Conservation (phyloP, 2,113 vertebrate genomes). For the Eudyptes chrysolophus region DNA sequence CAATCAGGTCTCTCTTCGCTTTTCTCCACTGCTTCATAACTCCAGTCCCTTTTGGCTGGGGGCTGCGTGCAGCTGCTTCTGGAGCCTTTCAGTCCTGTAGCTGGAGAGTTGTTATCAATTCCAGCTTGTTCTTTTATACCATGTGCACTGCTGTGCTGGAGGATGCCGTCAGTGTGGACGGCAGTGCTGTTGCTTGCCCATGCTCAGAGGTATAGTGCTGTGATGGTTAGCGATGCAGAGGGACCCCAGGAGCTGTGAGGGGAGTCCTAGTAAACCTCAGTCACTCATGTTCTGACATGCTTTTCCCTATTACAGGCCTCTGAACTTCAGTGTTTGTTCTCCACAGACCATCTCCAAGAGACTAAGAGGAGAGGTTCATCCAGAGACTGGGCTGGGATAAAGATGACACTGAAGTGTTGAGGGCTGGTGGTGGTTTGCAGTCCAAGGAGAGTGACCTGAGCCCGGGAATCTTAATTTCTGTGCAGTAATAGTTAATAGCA, state of each 20-base stretch:
- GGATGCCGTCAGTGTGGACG: neutral
- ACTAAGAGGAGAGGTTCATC: neutral
- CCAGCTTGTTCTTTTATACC: neutral
- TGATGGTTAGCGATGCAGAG: neutral
- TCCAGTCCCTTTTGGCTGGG: neutral
- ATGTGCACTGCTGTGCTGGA: neutral
- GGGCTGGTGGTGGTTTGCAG: neutral
- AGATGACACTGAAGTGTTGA: neutral
- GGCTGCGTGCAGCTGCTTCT: neutral
- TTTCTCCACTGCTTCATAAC: neutral
- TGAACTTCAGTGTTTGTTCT: neutral
- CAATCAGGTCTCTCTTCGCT: neutral
- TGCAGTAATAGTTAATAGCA: neutral
- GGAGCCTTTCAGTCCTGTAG: slow-evolving; percentile 8
- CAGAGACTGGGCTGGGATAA: neutral
- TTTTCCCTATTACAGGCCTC: neutral
- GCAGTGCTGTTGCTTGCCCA: neutral
- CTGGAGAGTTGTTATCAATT: neutral
- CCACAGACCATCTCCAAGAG: neutral
- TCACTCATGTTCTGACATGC: neutral
- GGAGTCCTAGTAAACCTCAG: neutral
- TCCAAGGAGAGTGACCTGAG: neutral
- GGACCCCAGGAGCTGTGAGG: neutral
- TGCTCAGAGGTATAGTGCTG: neutral
- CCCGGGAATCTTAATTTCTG: neutral